Conservation (phyloP, 2,888 invertebrate species). For the Acrobasis suavella region DNA sequence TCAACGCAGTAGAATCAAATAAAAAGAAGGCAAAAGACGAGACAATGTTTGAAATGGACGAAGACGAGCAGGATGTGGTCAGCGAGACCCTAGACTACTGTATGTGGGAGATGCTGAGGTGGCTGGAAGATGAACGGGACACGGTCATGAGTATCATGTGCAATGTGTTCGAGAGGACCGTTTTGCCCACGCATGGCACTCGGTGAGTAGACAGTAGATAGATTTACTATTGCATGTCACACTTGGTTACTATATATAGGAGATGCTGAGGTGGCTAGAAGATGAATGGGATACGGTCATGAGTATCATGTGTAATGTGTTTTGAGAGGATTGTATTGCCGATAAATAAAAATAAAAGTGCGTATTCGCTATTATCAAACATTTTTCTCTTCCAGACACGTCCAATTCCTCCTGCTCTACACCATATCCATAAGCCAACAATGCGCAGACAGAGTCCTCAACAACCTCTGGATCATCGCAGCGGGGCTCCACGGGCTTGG, state of each 20-base stretch:
- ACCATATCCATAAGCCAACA: slow-evolving; percentile 75
- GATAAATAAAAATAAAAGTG: no score
- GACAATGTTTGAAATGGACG: slow-evolving; percentile 81
- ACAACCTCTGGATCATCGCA: slow-evolving; percentile 66
- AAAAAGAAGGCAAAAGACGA: slow-evolving; percentile 6
- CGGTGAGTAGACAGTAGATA: slow-evolving; percentile 58
- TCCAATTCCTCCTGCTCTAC: slow-evolving; percentile 76
- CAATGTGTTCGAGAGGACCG: slow-evolving; percentile 88
- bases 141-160: slow-evolving; percentile 83
- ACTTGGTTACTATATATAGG: slow-evolving; percentile 88
- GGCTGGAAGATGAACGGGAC: slow-evolving; percentile 84
- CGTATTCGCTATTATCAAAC: no score
- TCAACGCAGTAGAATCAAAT: slow-evolving; percentile 80
- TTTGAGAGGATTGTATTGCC: slow-evolving; percentile 91
- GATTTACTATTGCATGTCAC: no score
- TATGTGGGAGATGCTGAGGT: slow-evolving; percentile 87
- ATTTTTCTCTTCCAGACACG: slow-evolving; percentile 58
- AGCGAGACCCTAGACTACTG: slow-evolving; percentile 86
- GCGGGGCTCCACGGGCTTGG: slow-evolving; percentile 65
- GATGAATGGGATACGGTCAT: slow-evolving; percentile 83
- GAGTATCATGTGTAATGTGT: slow-evolving; percentile 84
- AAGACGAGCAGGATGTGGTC: slow-evolving; percentile 73
- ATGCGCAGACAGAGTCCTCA: slow-evolving; percentile 66
- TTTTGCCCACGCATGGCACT: slow-evolving; percentile 92
- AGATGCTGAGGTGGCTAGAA: slow-evolving; percentile 87